phyloP scores from a whole-genome alignment of 2,113 vertebrate genomes.

The Axis porcinus region DNA sequence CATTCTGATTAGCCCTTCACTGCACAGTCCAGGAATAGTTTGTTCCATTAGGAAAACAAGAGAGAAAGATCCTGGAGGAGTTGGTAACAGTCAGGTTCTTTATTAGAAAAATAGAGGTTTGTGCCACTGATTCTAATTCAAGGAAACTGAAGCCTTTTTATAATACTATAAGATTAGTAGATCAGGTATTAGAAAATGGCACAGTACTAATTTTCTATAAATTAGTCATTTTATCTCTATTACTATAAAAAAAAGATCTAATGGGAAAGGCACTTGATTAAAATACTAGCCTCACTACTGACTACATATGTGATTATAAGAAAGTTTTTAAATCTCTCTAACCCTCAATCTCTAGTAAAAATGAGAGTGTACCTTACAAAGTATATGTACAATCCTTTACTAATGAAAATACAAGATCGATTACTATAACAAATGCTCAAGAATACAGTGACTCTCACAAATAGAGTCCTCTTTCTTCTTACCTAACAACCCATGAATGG shows the following conservation, averaged over 20 bases:
- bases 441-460: neutral
- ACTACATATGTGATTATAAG: neutral
- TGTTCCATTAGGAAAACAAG: neutral
- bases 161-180: conserved; percentile 34
- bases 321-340: neutral
- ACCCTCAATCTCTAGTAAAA: conserved; percentile 2
- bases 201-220: conserved; percentile 26
- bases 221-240: conserved; percentile 13
- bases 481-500: neutral
- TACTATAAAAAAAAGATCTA: neutral
- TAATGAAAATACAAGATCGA: neutral
- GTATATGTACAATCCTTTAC: neutral
- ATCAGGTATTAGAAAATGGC: neutral
- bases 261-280: conserved; percentile 22
- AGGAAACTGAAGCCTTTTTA: neutral
- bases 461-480: neutral
- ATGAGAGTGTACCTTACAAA: neutral
- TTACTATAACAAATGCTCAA: neutral
- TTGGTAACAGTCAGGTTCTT: neutral
- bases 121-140: neutral
- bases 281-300: neutral
- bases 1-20: neutral
- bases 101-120: conserved; percentile 15
- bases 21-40: neutral
- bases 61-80: neutral